These are phyloP conservation scores for Semaprochilodus insignis DNA, from an alignment of 2,797 vertebrate species.

Conservation along the genomic window DNA sequence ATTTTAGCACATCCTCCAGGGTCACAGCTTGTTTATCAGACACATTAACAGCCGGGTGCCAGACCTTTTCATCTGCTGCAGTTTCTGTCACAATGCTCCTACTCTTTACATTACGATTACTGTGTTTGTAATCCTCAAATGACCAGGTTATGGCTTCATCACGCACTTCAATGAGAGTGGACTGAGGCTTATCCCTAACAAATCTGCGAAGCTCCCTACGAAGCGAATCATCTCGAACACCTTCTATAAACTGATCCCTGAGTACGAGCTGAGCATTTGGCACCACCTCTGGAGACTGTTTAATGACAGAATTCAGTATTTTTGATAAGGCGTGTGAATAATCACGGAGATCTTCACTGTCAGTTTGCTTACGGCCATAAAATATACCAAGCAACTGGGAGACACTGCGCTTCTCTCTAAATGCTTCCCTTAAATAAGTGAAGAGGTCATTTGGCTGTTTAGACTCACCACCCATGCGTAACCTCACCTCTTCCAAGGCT, in stretches of 20 bases:
- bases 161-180: conserved; percentile 18
- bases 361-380: no score
- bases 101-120: background rate
- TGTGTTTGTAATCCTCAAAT: background rate
- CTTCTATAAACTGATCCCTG: conserved; percentile 33
- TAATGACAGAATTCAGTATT: background rate
- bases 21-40: no score
- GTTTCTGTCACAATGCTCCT: background rate
- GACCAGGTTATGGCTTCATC: conserved; percentile 35
- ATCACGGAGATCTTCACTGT: background rate
- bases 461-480: no score
- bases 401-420: no score
- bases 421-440: no score
- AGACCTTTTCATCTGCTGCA: no score
- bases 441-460: no score
- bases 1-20: no score
- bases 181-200: conserved; percentile 2
- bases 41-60: background rate
- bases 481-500: no score
- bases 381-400: no score
- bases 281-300: conserved; percentile 11
- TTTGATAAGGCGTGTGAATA: conserved; percentile 25
- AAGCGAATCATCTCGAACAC: background rate
- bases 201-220: background rate
- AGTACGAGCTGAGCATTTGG: background rate